Conservation (phyloP, 2,797 vertebrate genomes). For the Acanthiza pusilla region DNA sequence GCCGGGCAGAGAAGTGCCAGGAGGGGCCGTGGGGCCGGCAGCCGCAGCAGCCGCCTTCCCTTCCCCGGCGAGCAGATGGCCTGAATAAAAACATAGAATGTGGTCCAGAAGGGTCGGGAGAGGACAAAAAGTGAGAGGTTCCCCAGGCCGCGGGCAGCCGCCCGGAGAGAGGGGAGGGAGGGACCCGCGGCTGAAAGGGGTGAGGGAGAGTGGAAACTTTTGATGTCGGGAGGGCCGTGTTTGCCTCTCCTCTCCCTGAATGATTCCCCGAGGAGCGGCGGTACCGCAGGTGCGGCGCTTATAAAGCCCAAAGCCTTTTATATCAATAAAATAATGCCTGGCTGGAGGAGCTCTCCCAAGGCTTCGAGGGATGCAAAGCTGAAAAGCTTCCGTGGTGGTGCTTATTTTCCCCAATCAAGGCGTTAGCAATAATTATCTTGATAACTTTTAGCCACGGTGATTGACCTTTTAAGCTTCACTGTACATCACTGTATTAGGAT, state of each 20-base stretch:
- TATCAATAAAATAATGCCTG: constrained; percentile 31
- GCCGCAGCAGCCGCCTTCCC: constrained; percentile 63
- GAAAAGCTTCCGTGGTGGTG: background rate
- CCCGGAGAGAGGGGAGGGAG: constrained; percentile 79
- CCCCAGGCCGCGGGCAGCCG: constrained; percentile 84
- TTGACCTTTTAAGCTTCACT: background rate
- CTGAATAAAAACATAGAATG: constrained; percentile 88
- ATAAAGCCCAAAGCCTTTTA: constrained; percentile 51
- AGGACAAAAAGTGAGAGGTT: constrained; percentile 93
- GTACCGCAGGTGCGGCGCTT: constrained; percentile 69
- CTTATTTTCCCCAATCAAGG: background rate
- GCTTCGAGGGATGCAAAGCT: background rate
- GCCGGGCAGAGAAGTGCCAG: constrained; percentile 14
- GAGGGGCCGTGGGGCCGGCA: constrained; percentile 22
- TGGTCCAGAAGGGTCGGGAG: constrained; percentile 80
- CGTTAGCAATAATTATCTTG: background rate
- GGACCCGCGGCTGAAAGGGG: constrained; percentile 65
- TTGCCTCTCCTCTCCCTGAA: background rate
- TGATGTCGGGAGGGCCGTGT: constrained; percentile 73
- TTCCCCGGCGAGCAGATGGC: constrained; percentile 87
- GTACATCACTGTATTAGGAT: background rate
- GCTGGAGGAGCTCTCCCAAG: background rate
- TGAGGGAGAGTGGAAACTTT: constrained; percentile 77
- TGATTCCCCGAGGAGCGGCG: constrained; percentile 32
- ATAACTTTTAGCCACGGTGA: background rate